Evolutionary conservation across 2,797 vertebrate species (phyloP).

Genomic region (Neosalanx taihuensis): DNA sequence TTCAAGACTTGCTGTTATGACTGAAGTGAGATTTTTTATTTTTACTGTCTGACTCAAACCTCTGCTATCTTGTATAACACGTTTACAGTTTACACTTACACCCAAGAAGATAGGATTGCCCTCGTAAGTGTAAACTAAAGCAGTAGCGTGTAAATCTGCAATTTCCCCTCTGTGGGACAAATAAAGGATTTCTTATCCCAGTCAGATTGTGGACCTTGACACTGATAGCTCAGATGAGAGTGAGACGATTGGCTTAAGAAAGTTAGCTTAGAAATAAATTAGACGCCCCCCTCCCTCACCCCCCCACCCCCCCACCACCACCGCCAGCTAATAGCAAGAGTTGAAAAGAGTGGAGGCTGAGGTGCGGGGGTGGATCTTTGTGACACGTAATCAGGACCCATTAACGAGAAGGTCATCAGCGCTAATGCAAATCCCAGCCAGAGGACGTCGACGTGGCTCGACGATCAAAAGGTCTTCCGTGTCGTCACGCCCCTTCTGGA

Average conservation of each 20-base stretch:
- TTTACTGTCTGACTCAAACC: neutral
- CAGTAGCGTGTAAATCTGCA: neutral
- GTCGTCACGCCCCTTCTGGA: constrained; percentile 52
- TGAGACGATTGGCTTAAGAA: too few species aligned
- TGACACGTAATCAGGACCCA: constrained; percentile 52
- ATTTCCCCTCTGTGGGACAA: too few species aligned
- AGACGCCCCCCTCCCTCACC: too few species aligned
- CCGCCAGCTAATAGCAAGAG: constrained; percentile 35
- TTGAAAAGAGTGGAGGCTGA: constrained; percentile 23
- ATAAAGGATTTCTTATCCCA: neutral
- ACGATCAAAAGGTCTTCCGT: constrained; percentile 60
- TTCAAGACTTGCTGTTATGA: neutral
- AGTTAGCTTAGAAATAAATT: neutral
- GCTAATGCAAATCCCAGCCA: constrained; percentile 55
- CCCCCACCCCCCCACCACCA: neutral
- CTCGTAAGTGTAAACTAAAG: neutral
- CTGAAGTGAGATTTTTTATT: neutral
- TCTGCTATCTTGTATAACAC: neutral
- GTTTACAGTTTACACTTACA: neutral
- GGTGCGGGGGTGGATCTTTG: constrained; percentile 45
- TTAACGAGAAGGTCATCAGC: constrained; percentile 64
- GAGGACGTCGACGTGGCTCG: constrained; percentile 33
- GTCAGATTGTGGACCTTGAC: too few species aligned
- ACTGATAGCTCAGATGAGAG: neutral
- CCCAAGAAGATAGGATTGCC: neutral